Percentiles rank a stretch among this genome's conserved stretches.
phyloP scores from a whole-genome alignment of 64 coral and sea anemone species.

The Actinia tenebrosa region DNA sequence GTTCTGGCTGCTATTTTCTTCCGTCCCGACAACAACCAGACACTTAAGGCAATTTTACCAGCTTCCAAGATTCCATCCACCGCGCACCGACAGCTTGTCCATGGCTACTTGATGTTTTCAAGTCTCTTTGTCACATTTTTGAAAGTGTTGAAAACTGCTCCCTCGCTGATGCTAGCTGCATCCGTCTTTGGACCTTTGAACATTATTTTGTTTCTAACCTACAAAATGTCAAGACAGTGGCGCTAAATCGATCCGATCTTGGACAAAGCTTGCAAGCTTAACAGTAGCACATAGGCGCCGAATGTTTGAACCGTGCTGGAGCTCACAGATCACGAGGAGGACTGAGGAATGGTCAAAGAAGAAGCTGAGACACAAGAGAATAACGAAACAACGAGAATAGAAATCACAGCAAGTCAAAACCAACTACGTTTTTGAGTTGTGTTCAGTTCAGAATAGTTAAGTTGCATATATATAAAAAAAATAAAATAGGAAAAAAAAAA shows the following conservation, averaged over 20 bases:
- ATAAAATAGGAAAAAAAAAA: too few relatives aligned
- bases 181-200: neutral
- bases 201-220: neutral
- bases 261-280: neutral
- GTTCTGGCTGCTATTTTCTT: conserved; percentile 18
- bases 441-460: too few relatives aligned
- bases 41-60: neutral
- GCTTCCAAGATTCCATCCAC: conserved; percentile 13
- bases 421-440: too few relatives aligned
- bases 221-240: neutral
- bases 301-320: too few relatives aligned
- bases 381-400: too few relatives aligned
- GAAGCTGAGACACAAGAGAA: too few relatives aligned
- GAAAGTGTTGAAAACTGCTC: neutral
- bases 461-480: too few relatives aligned
- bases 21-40: conserved; percentile 33
- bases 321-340: too few relatives aligned
- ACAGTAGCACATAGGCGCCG: too few relatives aligned
- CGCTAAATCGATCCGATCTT: neutral
- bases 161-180: neutral
- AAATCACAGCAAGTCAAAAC: too few relatives aligned
- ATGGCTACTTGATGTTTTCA: conserved; percentile 2
- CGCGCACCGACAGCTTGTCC: neutral
- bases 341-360: too few relatives aligned
- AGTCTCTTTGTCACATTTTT: neutral